Conservation (phyloP, 2,888 invertebrate genomes). For the Ophion ellenae region DNA sequence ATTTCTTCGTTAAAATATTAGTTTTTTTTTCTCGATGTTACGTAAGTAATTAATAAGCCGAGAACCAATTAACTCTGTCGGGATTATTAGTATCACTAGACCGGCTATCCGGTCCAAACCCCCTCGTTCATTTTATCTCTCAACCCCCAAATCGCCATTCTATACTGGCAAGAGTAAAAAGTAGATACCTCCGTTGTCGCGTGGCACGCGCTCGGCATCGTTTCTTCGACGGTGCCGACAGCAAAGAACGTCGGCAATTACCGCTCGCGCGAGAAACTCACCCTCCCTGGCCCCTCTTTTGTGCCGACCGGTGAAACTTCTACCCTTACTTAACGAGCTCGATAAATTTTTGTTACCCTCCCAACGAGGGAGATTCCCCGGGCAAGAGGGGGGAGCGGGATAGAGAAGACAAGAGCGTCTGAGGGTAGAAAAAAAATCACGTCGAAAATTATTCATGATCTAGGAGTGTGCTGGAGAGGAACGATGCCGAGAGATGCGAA, state of each 20-base stretch:
- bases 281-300: constrained; percentile 46
- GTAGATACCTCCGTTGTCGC: constrained; percentile 5
- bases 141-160: not conserved
- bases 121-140: not conserved
- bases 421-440: constrained; percentile 78
- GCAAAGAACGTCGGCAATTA: constrained; percentile 66
- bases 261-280: constrained; percentile 57
- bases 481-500: constrained; percentile 15
- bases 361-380: constrained; percentile 60
- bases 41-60: not conserved
- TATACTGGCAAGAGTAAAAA: constrained; percentile 24
- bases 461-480: constrained; percentile 51
- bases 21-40: too few species aligned
- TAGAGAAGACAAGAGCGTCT: constrained; percentile 50
- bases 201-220: constrained; percentile 42
- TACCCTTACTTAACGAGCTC: constrained; percentile 79
- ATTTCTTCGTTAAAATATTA: too few species aligned
- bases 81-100: not conserved
- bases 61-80: not conserved
- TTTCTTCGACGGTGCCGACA: constrained; percentile 26
- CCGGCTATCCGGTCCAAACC: not conserved
- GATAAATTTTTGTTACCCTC: constrained; percentile 80
- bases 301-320: constrained; percentile 69
- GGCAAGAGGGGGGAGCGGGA: constrained; percentile 5
- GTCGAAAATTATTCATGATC: constrained; percentile 80